A percentile compares a stretch with the other conserved stretches of the same genome.
phyloP scores from a whole-genome alignment of 1,140 invertebrate genomes.

The Drosophila watanabei region DNA sequence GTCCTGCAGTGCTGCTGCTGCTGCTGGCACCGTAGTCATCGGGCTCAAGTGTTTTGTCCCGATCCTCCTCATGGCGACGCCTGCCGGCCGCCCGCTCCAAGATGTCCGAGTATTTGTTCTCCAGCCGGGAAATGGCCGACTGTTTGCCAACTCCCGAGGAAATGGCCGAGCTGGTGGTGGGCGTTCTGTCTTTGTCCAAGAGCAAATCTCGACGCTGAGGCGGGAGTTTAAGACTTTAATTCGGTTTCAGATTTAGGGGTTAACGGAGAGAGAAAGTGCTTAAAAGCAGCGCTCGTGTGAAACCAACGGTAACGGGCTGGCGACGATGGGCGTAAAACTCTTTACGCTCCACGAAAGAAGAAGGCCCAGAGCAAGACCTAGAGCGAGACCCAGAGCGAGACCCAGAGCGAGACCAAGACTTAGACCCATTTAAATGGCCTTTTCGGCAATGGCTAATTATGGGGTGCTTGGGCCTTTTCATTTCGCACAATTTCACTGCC shows the following conservation, averaged over 20 bases:
- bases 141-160: constrained; percentile 32
- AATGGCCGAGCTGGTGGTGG: constrained; percentile 60
- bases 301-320: constrained; percentile 64
- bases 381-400: constrained; percentile 10
- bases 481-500: constrained; percentile 68
- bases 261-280: constrained; percentile 72
- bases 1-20: constrained; percentile 74
- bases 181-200: constrained; percentile 81
- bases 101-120: constrained; percentile 91
- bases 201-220: constrained; percentile 65
- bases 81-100: constrained; percentile 89
- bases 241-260: constrained; percentile 36
- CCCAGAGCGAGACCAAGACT: constrained; percentile 6
- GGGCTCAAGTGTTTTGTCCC: constrained; percentile 89
- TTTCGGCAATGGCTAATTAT: constrained; percentile 73
- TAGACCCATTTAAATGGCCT: constrained; percentile 65
- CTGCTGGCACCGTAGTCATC: constrained; percentile 81
- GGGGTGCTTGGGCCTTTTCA: constrained; percentile 59
- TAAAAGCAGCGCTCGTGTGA: constrained; percentile 75
- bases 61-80: constrained; percentile 87
- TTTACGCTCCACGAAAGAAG: constrained; percentile 68
- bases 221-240: constrained; percentile 18
- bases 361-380: constrained; percentile 17
- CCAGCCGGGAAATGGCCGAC: constrained; percentile 88
- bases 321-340: constrained; percentile 45